These are phyloP conservation scores for Myotis pilosus DNA, from an alignment of 2,797 vertebrate species.

Conservation along the genomic window DNA sequence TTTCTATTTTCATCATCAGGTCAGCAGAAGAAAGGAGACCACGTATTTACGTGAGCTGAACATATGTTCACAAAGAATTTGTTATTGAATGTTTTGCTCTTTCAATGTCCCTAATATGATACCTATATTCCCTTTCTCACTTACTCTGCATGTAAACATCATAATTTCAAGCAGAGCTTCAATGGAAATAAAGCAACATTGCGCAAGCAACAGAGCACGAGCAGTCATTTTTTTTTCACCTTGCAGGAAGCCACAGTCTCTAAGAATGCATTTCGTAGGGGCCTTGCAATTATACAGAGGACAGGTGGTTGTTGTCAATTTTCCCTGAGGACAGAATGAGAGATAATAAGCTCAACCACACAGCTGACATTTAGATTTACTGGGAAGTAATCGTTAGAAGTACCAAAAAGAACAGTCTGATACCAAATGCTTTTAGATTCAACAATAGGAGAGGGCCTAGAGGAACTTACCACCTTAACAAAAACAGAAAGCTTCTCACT, in stretches of 20 bases:
- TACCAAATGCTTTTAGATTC: neutral
- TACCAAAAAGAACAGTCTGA: neutral
- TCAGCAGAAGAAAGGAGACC: neutral
- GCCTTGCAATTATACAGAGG: neutral
- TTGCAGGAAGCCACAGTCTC: neutral
- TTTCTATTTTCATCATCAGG: neutral
- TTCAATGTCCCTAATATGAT: neutral
- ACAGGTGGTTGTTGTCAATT: neutral
- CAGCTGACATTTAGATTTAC: neutral
- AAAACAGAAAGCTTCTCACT: neutral
- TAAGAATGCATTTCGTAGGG: neutral
- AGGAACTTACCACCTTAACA: neutral
- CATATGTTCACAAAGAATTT: neutral
- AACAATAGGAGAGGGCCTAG: neutral
- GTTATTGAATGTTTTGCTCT: neutral
- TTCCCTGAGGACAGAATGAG: slow-evolving; percentile 22
- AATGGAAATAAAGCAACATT: neutral
- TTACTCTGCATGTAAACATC: neutral
- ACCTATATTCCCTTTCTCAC: neutral
- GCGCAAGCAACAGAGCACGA: neutral
- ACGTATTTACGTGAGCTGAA: neutral
- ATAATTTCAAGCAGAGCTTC: neutral
- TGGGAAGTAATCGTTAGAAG: slow-evolving; percentile 3
- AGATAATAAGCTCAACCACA: slow-evolving; percentile 3
- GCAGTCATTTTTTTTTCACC: neutral